These are phyloP conservation scores for Neelides sp. DNA, from an alignment of 1,140 invertebrate genomes.

Conservation along the genomic window DNA sequence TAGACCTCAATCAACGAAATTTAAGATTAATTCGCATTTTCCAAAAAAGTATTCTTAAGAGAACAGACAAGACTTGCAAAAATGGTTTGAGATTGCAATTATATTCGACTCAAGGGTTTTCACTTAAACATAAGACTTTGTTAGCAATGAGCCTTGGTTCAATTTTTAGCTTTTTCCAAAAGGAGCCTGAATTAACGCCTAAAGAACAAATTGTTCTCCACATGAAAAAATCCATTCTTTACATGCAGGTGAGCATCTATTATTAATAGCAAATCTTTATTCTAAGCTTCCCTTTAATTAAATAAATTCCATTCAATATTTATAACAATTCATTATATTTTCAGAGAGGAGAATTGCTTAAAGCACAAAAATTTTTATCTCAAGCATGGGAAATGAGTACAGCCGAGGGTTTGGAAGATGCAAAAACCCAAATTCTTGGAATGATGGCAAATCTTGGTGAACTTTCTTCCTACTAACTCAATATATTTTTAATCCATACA, in stretches of 20 bases:
- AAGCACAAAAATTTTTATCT: slow-evolving; percentile 18
- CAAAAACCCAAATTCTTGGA: slow-evolving; percentile 26
- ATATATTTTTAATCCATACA: no score
- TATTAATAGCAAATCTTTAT: neutral
- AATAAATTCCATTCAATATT: neutral
- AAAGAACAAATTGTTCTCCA: slow-evolving; percentile 26
- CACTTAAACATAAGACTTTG: no score
- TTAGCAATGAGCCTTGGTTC: neutral
- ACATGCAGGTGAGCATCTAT: slow-evolving; percentile 18
- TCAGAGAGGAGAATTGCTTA: slow-evolving; percentile 19
- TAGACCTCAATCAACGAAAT: no score
- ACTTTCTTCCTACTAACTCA: no score
- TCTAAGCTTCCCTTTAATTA: neutral
- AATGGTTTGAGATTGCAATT: no score
- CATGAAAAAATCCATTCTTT: slow-evolving; percentile 27
- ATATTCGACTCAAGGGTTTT: no score
- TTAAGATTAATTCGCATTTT: no score
- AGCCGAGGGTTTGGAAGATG: slow-evolving; percentile 20
- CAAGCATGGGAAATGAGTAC: slow-evolving; percentile 19
- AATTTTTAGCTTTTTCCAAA: slow-evolving; percentile 10
- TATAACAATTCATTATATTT: neutral
- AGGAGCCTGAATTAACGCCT: slow-evolving; percentile 16
- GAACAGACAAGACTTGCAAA: no score
- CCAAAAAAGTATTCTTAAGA: no score
- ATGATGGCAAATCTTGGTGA: slow-evolving; percentile 29